Percentiles rank a stretch among this genome's conserved stretches.
Conservation (phyloP, 2,113 vertebrate species). For the Merops nubicus region DNA sequence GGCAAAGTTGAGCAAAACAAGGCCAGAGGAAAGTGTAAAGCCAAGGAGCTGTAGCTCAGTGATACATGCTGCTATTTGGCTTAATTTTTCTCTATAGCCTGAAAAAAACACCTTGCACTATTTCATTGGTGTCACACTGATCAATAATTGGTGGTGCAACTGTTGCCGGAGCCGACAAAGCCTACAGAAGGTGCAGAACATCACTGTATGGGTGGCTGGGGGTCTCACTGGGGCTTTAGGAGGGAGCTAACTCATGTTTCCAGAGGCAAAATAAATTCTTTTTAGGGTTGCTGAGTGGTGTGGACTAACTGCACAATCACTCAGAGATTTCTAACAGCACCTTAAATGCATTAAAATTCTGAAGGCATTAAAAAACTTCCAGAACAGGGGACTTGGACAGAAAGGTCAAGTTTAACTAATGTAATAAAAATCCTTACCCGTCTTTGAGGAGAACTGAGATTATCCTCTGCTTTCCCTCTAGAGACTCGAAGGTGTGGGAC, state of each 20-base stretch:
- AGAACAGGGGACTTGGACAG: neutral
- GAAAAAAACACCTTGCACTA: neutral
- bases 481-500: neutral
- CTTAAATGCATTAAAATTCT: neutral
- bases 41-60: neutral
- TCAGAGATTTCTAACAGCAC: neutral
- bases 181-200: neutral
- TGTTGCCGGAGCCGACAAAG: neutral
- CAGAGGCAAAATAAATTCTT: neutral
- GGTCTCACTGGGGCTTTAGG: neutral
- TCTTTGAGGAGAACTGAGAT: neutral
- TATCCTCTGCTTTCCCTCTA: neutral
- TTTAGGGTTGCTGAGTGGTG: neutral
- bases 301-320: neutral
- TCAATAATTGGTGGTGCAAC: neutral
- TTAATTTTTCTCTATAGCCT: neutral
- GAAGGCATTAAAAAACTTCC: neutral
- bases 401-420: neutral
- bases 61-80: accelerated
- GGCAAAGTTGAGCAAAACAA: neutral
- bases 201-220: neutral
- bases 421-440: neutral
- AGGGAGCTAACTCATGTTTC: neutral
- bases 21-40: neutral
- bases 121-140: neutral